Base-by-base conservation (phyloP, 2,888 invertebrate genomes). In the Amphipyra berbera region DNA sequence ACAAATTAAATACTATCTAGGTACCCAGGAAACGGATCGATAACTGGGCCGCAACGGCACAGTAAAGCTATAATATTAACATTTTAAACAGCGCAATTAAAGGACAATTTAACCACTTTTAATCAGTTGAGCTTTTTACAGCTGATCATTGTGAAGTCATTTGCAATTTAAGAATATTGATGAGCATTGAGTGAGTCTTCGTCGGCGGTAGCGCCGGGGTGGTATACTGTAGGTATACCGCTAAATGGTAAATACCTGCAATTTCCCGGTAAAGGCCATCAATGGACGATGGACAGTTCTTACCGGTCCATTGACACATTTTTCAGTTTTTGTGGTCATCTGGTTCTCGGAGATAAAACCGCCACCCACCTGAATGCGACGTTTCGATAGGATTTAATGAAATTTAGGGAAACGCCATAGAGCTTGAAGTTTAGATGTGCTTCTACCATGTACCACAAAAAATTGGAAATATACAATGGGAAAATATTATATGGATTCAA, bases 201-300 rank as follows among this genome's bases (percentile, higher is more conserved):
- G 50, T 9, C 47, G 41, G 45, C 14, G 40, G 14, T 8, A 0
- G 0, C 45, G 44, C 50, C 52, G 57, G 65, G 61, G 45, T 55
- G 63, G 61, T 61, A 61, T 54, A 47, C 61, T 41, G 53, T n/a
- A n/a, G n/a, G n/a, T 62, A 44, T 66, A 54, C 57, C 61, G 52
- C 62, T 74, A 77, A 78, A 79, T 79, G 77, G 78, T 73, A 76
- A 80, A 82, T 84, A 76, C 76, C 70, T 66, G 60, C 56, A 66
- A 67, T 72, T 81, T 78, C 78, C 68, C 61, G 67, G 83, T 79
- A 82, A 71, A 71, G 72, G 55, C 53, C 50, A 61, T 76, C 53
- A 76, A 77, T 76, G 79, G 56, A 7, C 58, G 48, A 64, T 47
- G 73, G 52, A 58, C 63, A 56, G 53, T 79, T 79, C 75, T 81